Conservation (phyloP, 2,797 vertebrate species). For the Sparidentex hasta region DNA sequence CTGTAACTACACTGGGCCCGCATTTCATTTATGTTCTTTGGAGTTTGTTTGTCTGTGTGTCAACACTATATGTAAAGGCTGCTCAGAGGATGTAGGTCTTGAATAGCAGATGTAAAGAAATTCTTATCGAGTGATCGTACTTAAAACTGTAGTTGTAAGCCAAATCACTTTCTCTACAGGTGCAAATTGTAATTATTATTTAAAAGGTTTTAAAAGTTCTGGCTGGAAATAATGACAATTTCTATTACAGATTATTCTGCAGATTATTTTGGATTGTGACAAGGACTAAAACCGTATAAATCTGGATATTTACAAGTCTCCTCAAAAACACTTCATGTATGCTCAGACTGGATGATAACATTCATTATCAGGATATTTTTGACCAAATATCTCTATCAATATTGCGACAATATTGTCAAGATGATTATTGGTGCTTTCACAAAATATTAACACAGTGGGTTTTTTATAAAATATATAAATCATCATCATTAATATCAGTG, state of each 20-base stretch:
- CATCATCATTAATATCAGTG: too few relatives aligned
- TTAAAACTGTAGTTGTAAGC: not conserved
- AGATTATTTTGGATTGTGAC: not conserved
- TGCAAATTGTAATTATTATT: not conserved
- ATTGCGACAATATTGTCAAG: too few relatives aligned
- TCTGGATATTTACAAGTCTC: too few relatives aligned
- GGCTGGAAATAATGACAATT: not conserved
- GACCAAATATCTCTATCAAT: too few relatives aligned
- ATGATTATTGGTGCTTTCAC: too few relatives aligned
- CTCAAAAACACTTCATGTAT: too few relatives aligned
- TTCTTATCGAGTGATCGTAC: not conserved
- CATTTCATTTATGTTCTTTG: constrained; percentile 6
- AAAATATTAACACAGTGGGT: too few relatives aligned
- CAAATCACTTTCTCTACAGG: not conserved
- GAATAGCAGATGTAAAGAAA: not conserved
- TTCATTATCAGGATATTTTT: too few relatives aligned
- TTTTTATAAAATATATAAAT: too few relatives aligned
- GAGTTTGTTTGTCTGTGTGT: not conserved
- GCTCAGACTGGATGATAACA: too few relatives aligned
- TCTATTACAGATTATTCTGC: not conserved
- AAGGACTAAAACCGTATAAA: too few relatives aligned
- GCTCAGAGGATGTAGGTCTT: not conserved
- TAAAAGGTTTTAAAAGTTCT: not conserved
- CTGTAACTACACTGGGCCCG: not conserved
- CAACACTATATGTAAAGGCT: not conserved